Conservation (phyloP, 1,140 invertebrate species). For the Achatina immaculata region DNA sequence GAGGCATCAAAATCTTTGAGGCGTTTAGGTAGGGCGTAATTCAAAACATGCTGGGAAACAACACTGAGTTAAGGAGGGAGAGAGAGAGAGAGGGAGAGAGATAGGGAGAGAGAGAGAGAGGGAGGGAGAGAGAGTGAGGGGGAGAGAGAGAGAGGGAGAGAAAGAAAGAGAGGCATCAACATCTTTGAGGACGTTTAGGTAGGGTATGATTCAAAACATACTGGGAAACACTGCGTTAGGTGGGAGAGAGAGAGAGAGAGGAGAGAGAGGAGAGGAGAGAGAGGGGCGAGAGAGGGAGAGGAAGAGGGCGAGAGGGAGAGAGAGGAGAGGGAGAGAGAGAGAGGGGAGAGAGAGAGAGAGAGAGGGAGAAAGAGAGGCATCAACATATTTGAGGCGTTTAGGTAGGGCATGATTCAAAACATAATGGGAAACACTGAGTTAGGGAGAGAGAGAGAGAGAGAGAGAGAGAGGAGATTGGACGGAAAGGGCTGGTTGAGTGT, state of each 20-base stretch:
- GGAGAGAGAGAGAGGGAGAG: conserved; percentile 9
- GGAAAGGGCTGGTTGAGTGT: too few relatives aligned
- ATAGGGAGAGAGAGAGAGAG: background rate
- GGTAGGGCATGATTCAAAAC: background rate
- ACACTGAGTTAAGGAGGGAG: too few relatives aligned
- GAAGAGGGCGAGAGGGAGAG: background rate
- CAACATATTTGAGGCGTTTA: background rate
- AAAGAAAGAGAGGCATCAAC: background rate
- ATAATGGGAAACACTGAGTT: background rate
- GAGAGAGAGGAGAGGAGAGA: background rate
- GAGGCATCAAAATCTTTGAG: background rate
- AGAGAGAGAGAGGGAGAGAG: background rate
- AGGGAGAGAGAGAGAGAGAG: background rate
- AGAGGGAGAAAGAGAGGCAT: background rate
- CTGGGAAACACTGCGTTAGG: background rate
- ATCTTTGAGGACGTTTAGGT: background rate
- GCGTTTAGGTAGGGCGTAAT: background rate
- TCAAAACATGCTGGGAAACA: background rate
- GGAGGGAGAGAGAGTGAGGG: background rate
- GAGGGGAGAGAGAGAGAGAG: background rate
- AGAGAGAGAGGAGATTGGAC: background rate
- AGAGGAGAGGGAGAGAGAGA: background rate
- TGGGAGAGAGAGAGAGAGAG: background rate
- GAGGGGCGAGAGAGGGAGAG: background rate
- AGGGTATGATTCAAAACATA: background rate